These are phyloP conservation scores for Caradrina kadenii DNA, from an alignment of 2,888 invertebrate genomes.

Conservation along the genomic window DNA sequence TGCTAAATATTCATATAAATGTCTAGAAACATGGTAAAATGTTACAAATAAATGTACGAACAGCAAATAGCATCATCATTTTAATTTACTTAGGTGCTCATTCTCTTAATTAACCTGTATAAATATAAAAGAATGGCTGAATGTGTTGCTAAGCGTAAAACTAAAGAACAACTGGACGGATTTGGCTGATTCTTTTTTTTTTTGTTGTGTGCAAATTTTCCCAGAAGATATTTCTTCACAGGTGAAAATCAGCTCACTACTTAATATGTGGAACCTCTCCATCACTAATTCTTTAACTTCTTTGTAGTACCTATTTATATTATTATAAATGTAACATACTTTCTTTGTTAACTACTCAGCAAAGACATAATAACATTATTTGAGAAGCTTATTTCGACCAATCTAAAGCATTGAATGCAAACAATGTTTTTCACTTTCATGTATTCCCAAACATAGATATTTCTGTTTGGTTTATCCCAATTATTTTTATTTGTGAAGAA, in stretches of 20 bases:
- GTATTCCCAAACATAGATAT: neutral
- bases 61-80: constrained; percentile 17
- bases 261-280: neutral
- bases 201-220: too few species aligned
- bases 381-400: neutral
- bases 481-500: too few species aligned
- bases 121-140: neutral
- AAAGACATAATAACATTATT: neutral
- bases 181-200: too few species aligned
- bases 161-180: too few species aligned
- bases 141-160: too few species aligned
- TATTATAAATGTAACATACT: constrained; percentile 17
- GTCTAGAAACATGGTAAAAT: neutral
- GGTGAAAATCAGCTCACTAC: neutral
- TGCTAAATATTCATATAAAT: neutral
- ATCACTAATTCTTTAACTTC: neutral
- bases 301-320: neutral
- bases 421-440: constrained; percentile 15
- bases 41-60: neutral
- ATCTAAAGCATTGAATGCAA: neutral
- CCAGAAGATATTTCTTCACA: too few species aligned
- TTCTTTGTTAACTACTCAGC: constrained; percentile 8
- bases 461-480: too few species aligned
- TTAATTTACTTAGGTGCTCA: constrained; percentile 21
- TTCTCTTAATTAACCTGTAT: constrained; percentile 13